Conservation (phyloP, 2,797 vertebrate genomes). For the Neoniphon sammara region DNA sequence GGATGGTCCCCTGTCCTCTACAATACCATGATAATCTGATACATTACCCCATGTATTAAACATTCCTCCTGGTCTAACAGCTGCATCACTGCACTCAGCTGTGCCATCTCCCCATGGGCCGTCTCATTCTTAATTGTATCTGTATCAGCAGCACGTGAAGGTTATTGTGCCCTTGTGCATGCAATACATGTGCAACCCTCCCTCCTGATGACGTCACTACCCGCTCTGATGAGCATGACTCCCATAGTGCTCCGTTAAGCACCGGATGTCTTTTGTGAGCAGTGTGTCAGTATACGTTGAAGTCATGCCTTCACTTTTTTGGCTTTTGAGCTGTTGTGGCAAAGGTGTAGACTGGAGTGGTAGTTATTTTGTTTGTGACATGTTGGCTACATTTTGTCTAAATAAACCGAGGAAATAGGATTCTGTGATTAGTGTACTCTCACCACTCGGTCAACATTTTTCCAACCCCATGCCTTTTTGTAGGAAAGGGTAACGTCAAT, state of each 20-base stretch:
- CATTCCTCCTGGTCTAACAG: conserved; percentile 10
- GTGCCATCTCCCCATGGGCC: conserved; percentile 42
- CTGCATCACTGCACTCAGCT: conserved; percentile 57
- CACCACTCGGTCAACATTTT: conserved; percentile 38
- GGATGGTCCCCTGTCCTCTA: neutral
- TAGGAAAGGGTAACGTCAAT: conserved; percentile 48
- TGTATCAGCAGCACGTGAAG: conserved; percentile 76
- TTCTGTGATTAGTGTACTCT: conserved; percentile 28
- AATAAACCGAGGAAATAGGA: conserved; percentile 8
- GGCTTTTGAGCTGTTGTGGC: neutral
- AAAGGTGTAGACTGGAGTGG: neutral
- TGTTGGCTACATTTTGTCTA: neutral
- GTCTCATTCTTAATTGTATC: conserved; percentile 61
- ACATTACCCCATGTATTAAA: conserved; percentile 1
- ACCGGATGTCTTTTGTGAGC: conserved; percentile 24
- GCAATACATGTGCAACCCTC: conserved; percentile 70
- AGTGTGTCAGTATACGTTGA: conserved; percentile 9
- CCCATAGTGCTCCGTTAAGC: conserved; percentile 9
- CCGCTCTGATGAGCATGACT: conserved; percentile 65
- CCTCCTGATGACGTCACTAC: conserved; percentile 72
- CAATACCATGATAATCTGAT: neutral
- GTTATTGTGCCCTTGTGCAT: conserved; percentile 82
- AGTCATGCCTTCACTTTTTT: conserved; percentile 1
- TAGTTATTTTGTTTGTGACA: conserved; percentile 2
- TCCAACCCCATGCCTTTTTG: conserved; percentile 36